Evolutionary conservation across 2,113 vertebrate species (phyloP).

Genomic region (Mastomys coucha): DNA sequence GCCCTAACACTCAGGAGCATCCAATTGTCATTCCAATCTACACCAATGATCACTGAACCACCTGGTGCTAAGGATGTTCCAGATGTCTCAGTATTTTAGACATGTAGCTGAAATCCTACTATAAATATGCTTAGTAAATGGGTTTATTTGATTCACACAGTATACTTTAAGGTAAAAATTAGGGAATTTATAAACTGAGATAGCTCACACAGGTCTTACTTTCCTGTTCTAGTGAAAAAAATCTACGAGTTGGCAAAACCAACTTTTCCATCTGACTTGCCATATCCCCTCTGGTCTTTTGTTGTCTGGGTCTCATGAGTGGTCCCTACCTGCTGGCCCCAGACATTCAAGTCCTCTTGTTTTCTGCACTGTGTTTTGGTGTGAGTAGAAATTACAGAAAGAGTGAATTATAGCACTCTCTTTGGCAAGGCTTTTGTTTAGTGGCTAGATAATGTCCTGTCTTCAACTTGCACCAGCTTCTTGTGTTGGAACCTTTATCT

Average conservation of each 20-base stretch:
- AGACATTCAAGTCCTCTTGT: not conserved
- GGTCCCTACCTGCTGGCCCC: not conserved
- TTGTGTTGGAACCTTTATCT: not conserved
- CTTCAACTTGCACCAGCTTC: not conserved
- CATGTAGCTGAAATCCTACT: not conserved
- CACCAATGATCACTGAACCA: not conserved
- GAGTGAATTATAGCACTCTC: not conserved
- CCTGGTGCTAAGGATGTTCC: not conserved
- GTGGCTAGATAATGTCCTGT: not conserved
- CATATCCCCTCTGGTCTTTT: too few relatives aligned
- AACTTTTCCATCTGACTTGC: rapidly evolving
- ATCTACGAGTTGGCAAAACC: not conserved
- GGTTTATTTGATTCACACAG: not conserved
- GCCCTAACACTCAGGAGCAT: too few relatives aligned
- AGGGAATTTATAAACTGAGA: not conserved
- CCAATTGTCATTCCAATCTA: not conserved
- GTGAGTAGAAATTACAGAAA: not conserved
- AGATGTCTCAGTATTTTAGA: not conserved
- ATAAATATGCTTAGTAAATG: not conserved
- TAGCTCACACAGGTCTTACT: not conserved
- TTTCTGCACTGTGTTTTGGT: not conserved
- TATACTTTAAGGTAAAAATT: not conserved
- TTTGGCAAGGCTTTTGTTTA: not conserved
- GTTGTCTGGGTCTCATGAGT: rapidly evolving
- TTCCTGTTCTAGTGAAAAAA: not conserved